Percentiles rank a stretch among this genome's conserved stretches.
Conservation (phyloP, 2,888 invertebrate species). For the Euclidia mi region DNA sequence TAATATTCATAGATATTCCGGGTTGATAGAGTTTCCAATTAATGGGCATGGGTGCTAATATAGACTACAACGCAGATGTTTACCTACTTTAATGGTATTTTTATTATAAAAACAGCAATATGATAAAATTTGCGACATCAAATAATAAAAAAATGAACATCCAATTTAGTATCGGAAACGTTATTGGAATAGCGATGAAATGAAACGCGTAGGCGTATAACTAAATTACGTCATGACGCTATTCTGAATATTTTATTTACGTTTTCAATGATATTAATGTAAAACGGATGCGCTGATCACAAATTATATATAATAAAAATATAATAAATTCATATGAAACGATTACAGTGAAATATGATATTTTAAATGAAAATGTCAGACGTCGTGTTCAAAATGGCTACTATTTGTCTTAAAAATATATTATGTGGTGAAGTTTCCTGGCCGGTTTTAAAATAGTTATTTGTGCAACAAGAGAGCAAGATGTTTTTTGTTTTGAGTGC, state of each 20-base stretch:
- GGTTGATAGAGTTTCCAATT: too few relatives aligned
- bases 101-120: too few relatives aligned
- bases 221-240: conserved; percentile 7
- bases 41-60: too few relatives aligned
- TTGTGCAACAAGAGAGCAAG: too few relatives aligned
- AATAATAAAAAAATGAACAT: too few relatives aligned
- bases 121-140: too few relatives aligned
- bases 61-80: too few relatives aligned
- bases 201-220: not conserved
- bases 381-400: not conserved
- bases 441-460: not conserved
- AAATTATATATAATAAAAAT: conserved; percentile 47
- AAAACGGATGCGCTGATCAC: conserved; percentile 47
- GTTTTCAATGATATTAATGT: conserved; percentile 28
- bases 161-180: not conserved
- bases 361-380: not conserved
- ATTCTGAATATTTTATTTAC: conserved; percentile 10
- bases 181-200: conserved; percentile 6
- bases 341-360: not conserved
- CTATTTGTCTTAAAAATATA: not conserved
- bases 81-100: too few relatives aligned
- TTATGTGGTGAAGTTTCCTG: not conserved
- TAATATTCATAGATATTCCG: too few relatives aligned
- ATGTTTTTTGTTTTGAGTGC: too few relatives aligned
- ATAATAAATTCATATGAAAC: conserved; percentile 26